Base-by-base conservation (phyloP, 1,140 invertebrate genomes). In the Panagrolaimus sp. region DNA sequence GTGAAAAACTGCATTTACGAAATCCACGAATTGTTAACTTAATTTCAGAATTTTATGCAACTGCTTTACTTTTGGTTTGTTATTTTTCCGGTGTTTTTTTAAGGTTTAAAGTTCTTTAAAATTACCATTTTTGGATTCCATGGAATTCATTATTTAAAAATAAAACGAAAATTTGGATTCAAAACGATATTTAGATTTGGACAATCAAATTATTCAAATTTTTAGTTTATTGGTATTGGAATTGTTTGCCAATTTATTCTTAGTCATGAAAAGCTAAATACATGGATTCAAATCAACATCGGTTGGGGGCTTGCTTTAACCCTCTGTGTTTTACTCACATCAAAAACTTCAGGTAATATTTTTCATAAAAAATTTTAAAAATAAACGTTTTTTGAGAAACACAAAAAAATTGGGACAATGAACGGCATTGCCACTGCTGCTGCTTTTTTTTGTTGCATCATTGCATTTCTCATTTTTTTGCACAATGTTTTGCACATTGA, bases 151-250 rank as follows among this genome's bases (percentile, higher is more conserved):
- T n/a, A n/a, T n/a, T n/a, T n/a, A n/a, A n/a, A n/a, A n/a, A n/a
- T n/a, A n/a, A n/a, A n/a, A n/a, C n/a, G n/a, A n/a, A n/a, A n/a
- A n/a, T n/a, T n/a, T n/a, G n/a, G n/a, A n/a, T n/a, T n/a, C n/a
- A n/a, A n/a, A n/a, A n/a, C n/a, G n/a, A n/a, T n/a, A n/a, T n/a
- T n/a, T n/a, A n/a, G n/a, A n/a, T n/a, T n/a, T n/a, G n/a, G n/a
- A n/a, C n/a, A n/a, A n/a, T n/a, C n/a, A n/a, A n/a, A n/a, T n/a
- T n/a, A n/a, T n/a, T n/a, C n/a, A n/a, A n/a, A n/a, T 46, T 67
- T 74, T 68, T 52, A 74, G 75, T 76, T 77, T 44, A 38, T 76
- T 52, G 76, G 74, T 8, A 73, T 63, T 64, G 77, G 76, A 15
- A 67, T 74, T 65, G 65, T 67, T n/a, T 74, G 48, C 8, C 76